Conservation (phyloP, 2,797 vertebrate species). For the Yasuhikotakia modesta region DNA sequence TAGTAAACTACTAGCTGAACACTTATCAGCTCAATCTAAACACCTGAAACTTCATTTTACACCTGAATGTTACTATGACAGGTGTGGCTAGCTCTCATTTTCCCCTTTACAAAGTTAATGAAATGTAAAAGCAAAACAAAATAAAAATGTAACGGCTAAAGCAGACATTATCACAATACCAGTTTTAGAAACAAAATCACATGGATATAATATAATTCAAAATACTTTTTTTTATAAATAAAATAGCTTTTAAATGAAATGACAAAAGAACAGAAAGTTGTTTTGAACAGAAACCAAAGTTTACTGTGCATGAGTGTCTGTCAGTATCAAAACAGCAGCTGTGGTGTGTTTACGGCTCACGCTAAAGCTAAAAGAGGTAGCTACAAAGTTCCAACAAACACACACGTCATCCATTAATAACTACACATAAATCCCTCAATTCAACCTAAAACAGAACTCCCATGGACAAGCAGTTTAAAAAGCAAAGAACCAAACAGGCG, state of each 20-base stretch:
- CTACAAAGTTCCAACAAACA: conserved; percentile 12
- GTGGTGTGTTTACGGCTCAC: conserved; percentile 30
- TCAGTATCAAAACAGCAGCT: conserved; percentile 50
- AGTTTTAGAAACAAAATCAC: no score
- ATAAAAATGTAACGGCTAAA: background rate
- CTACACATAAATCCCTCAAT: conserved; percentile 21
- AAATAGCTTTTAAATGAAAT: no score
- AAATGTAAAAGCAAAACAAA: background rate
- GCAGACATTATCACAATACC: no score
- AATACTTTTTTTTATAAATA: no score
- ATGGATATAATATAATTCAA: no score
- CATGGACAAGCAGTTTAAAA: conserved; percentile 19
- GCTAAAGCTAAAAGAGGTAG: background rate
- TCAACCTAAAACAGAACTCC: conserved; percentile 19
- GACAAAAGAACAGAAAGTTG: background rate
- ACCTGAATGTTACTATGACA: background rate
- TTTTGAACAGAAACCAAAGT: conserved; percentile 3
- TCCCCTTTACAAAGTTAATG: background rate
- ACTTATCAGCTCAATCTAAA: background rate
- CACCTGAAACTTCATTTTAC: background rate
- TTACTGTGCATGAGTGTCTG: conserved; percentile 18
- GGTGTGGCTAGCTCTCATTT: background rate
- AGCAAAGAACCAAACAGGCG: conserved; percentile 22
- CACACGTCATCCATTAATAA: conserved; percentile 23
- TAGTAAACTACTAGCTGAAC: background rate